phyloP scores from a whole-genome alignment of 2,888 invertebrate species.

The Phytoseiulus persimilis region DNA sequence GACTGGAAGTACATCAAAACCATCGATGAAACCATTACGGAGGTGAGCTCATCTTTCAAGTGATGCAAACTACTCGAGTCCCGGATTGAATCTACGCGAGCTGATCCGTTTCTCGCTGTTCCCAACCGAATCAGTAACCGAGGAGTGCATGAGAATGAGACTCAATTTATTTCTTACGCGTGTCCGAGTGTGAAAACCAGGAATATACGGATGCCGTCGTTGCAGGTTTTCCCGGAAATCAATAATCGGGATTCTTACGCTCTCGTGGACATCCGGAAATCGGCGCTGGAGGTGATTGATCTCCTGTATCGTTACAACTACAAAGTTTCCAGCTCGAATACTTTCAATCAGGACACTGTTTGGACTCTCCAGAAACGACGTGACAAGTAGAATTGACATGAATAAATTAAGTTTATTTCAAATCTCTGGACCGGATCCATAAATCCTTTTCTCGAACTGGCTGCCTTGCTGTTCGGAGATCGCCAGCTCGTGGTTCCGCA shows the following conservation, averaged over 20 bases:
- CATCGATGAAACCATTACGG: slow-evolving; percentile 18
- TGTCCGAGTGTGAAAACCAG: too few species aligned
- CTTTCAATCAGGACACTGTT: neutral
- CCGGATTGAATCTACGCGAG: too few species aligned
- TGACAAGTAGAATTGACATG: neutral
- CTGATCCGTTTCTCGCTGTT: too few species aligned
- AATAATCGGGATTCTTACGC: slow-evolving; percentile 26
- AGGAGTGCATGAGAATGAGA: too few species aligned
- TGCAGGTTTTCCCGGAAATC: slow-evolving; percentile 22
- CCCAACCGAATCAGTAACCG: too few species aligned
- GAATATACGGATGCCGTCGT: neutral
- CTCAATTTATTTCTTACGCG: too few species aligned
- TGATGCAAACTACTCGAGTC: too few species aligned
- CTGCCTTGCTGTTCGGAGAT: too few species aligned
- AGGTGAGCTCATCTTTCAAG: neutral
- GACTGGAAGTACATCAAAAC: slow-evolving; percentile 33
- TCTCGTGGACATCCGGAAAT: slow-evolving; percentile 15
- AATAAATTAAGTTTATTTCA: neutral
- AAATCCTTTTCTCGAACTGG: too few species aligned
- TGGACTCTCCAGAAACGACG: slow-evolving; percentile 27
- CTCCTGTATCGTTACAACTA: slow-evolving; percentile 25
- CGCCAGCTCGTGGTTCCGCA: too few species aligned
- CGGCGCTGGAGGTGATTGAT: neutral
- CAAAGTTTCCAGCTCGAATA: slow-evolving; percentile 17
- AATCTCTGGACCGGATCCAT: too few species aligned